Evolutionary conservation across 2,888 invertebrate species (phyloP), one percentile per base, ranked within the genome.

Genomic region (Tetramorium bicarinatum): DNA sequence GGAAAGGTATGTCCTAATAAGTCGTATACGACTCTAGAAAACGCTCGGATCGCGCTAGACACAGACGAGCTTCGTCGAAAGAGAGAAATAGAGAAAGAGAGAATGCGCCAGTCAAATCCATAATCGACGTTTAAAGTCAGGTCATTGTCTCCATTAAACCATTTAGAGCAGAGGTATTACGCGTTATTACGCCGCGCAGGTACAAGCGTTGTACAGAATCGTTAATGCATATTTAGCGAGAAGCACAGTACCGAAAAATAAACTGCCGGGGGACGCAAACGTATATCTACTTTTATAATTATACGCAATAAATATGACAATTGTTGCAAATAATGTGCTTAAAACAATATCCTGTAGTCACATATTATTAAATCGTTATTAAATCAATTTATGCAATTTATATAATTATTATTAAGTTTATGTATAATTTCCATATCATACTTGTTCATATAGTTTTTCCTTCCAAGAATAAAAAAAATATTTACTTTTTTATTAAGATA

Each of bases 111-210:
- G 41, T 67, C 74, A 84, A 67, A 79, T 56, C 87, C 88, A 89
- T 89, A 91, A 91, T 88, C 84, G 88, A 83, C 77, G 79, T 80
- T 77, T 80, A 82, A 77, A 61, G 83, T 67, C 87, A 83, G 88
- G 91, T 91, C 91, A 86, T 88, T 88, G 90, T 91, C 86, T 88
- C 84, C 67, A 80, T 85, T 83, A 84, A 83, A 80, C 69, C 69
- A 49, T 69, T 61, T 69, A 29, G 25, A 77, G 66, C 29, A n/a
- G n/a, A 61, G 38, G 41, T 62, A 64, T 52, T 77, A 79, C 15
- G 41, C 54, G 29, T 54, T 61, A 25, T 61, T 76, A 75, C 38
- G 61, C 15, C 13, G 41, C 62, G 29, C 69, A 64, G 49, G 52
- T 52, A 25, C 13, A 49, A 61, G 29, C 61, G 15, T 47, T 49